Conservation (phyloP, 2,797 vertebrate genomes). For the Alfaro cultratus region DNA sequence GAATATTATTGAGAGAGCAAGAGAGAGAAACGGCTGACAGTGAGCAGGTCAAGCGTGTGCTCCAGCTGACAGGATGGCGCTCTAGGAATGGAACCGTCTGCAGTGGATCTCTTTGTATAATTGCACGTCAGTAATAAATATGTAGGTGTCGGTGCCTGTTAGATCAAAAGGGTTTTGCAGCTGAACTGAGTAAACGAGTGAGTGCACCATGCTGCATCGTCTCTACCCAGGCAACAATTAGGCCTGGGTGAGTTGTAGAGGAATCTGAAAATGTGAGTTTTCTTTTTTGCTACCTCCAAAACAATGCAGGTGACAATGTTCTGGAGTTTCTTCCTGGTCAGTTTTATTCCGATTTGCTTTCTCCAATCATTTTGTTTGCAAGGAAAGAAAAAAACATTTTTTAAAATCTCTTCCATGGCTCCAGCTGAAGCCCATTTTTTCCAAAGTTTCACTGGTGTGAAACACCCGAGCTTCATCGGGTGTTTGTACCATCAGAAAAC, state of each 20-base stretch:
- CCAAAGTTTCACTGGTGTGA: neutral
- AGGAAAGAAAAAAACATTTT: neutral
- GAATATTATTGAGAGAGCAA: neutral
- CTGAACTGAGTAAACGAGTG: constrained; percentile 15
- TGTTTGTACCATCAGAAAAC: neutral
- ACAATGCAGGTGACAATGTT: neutral
- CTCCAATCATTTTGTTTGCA: neutral
- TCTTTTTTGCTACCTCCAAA: neutral
- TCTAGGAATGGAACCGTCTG: constrained; percentile 21
- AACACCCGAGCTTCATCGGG: neutral
- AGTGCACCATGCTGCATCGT: neutral
- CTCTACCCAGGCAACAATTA: neutral
- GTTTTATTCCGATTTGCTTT: neutral
- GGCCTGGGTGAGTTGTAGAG: neutral
- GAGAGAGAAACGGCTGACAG: neutral
- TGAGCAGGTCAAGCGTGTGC: constrained; percentile 24
- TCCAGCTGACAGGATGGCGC: constrained; percentile 16
- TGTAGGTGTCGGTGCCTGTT: constrained; percentile 13
- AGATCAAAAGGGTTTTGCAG: constrained; percentile 18
- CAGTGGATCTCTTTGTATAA: constrained; percentile 18
- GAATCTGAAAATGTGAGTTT: neutral
- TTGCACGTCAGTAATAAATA: constrained; percentile 25
- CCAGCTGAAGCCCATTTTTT: neutral
- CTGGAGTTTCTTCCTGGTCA: neutral
- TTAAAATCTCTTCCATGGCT: neutral